Evolutionary conservation across 1,140 invertebrate species (phyloP).

Genomic region (Arion vulgaris): DNA sequence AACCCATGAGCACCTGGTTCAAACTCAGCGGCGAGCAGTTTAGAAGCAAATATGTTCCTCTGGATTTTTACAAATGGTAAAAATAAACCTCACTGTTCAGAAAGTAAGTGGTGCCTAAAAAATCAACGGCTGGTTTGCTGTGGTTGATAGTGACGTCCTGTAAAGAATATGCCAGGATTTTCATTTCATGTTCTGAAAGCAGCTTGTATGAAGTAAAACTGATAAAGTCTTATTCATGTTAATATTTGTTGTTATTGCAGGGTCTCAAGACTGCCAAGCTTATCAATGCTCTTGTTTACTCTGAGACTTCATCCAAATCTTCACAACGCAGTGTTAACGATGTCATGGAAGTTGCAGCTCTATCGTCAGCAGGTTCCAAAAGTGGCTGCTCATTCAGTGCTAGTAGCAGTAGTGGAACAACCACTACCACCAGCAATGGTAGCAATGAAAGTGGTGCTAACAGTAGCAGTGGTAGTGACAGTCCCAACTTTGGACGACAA

Average conservation of each 20-base stretch:
- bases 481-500: slow-evolving; percentile 58
- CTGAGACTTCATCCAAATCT: slow-evolving; percentile 78
- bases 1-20: too few relatives aligned
- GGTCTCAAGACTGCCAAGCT: slow-evolving; percentile 74
- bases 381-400: slow-evolving; percentile 16
- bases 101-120: too few relatives aligned
- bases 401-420: slow-evolving; percentile 31
- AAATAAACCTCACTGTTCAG: too few relatives aligned
- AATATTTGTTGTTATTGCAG: slow-evolving; percentile 38
- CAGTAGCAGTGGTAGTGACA: slow-evolving; percentile 40
- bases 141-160: too few relatives aligned
- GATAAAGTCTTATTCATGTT: too few relatives aligned
- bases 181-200: too few relatives aligned
- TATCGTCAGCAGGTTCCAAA: slow-evolving; percentile 77
- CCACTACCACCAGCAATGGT: slow-evolving; percentile 20
- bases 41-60: too few relatives aligned
- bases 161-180: too few relatives aligned
- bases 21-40: too few relatives aligned
- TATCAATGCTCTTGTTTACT: slow-evolving; percentile 79
- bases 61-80: too few relatives aligned
- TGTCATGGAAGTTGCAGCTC: slow-evolving; percentile 78
- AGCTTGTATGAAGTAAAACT: too few relatives aligned
- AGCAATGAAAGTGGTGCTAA: slow-evolving; percentile 14
- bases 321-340: slow-evolving; percentile 78
- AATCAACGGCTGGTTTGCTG: too few relatives aligned